A percentile compares a stretch with the other conserved stretches of the same genome.
These are phyloP conservation scores for Ochlodes sylvanus DNA, from an alignment of 2,888 invertebrate genomes.

Conservation along the genomic window DNA sequence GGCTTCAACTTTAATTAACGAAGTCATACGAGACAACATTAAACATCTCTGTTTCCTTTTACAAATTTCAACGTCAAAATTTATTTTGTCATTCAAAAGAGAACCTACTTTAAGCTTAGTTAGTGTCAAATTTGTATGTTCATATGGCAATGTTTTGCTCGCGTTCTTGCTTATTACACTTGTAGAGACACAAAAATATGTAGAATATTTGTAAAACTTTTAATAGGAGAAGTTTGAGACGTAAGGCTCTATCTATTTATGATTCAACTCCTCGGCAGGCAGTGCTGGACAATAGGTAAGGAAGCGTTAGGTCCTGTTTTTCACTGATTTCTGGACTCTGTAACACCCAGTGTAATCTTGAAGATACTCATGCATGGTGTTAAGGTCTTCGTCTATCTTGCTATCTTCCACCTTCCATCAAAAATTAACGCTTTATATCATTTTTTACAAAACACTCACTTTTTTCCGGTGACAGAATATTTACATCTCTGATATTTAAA, in stretches of 20 bases:
- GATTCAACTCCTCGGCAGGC: too few relatives aligned
- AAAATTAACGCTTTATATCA: too few relatives aligned
- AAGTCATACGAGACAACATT: not conserved
- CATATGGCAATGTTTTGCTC: not conserved
- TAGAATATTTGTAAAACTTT: not conserved
- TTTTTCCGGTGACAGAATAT: too few relatives aligned
- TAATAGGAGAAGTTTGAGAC: not conserved
- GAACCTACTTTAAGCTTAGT: not conserved
- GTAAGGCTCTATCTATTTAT: not conserved
- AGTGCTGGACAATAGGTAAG: too few relatives aligned
- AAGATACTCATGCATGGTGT: too few relatives aligned
- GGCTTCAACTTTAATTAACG: not conserved
- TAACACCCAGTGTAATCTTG: too few relatives aligned
- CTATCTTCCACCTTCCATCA: too few relatives aligned
- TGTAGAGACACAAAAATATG: not conserved
- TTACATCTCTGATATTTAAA: too few relatives aligned
- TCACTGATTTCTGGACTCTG: too few relatives aligned
- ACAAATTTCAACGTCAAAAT: not conserved
- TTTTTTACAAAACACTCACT: too few relatives aligned
- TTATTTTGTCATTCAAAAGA: not conserved
- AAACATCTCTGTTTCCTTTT: not conserved
- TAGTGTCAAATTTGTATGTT: not conserved
- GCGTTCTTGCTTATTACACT: not conserved
- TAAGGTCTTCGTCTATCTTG: too few relatives aligned
- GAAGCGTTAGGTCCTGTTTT: too few relatives aligned